These are phyloP conservation scores for Habrosyne pyritoides DNA, from an alignment of 2,888 invertebrate genomes.

Conservation along the genomic window DNA sequence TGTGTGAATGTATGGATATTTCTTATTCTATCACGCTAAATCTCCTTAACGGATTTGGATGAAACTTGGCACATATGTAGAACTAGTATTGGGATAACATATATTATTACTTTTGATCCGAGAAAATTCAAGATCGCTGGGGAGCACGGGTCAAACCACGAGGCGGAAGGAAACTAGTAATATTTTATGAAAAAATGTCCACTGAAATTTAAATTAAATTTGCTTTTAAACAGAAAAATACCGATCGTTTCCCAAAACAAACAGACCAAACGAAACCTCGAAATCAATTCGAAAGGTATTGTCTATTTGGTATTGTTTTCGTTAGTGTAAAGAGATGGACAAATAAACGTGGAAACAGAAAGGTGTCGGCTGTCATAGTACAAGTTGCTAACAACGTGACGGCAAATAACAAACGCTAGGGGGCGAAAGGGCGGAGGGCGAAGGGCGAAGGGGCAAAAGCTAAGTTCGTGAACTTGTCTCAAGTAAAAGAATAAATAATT, in stretches of 20 bases:
- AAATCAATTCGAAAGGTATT: neutral
- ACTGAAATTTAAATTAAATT: neutral
- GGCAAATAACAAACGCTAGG: constrained; percentile 43
- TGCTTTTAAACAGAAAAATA: neutral
- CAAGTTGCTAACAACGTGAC: constrained; percentile 41
- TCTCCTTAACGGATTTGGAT: too few species aligned
- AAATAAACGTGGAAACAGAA: constrained; percentile 41
- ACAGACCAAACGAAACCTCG: neutral
- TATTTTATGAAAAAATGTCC: too few species aligned
- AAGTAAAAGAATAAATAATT: constrained; percentile 1
- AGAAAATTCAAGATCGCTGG: too few species aligned
- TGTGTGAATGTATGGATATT: too few species aligned
- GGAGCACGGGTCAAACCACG: too few species aligned
- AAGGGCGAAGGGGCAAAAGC: constrained; percentile 12
- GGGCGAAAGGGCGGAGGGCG: constrained; percentile 7
- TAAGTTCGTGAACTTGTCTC: constrained; percentile 22
- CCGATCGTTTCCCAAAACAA: neutral
- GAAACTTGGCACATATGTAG: too few species aligned
- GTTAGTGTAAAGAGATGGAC: constrained; percentile 38
- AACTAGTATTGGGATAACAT: too few species aligned
- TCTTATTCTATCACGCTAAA: too few species aligned
- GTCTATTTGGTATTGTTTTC: constrained; percentile 38
- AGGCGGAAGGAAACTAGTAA: too few species aligned
- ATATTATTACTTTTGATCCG: too few species aligned
- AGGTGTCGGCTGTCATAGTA: constrained; percentile 37